Conservation (phyloP, 2,888 invertebrate genomes). For the Podabrus alpinus region DNA sequence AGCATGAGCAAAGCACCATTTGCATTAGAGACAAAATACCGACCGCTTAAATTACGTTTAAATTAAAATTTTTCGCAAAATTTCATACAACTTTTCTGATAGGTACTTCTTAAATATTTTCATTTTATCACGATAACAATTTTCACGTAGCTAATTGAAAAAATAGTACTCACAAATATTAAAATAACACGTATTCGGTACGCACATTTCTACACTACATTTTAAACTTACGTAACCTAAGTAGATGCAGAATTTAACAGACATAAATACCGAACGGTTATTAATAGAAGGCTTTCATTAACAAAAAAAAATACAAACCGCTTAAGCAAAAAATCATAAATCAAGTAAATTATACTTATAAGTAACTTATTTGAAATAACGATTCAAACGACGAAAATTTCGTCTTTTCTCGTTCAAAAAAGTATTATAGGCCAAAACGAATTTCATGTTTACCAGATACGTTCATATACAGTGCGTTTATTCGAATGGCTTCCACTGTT, state of each 20-base stretch:
- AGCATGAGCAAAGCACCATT: slow-evolving; percentile 36
- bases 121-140: background rate
- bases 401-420: background rate
- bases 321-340: background rate
- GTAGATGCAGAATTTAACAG: slow-evolving; percentile 3
- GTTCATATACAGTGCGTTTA: background rate
- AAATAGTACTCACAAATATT: slow-evolving; percentile 4
- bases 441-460: background rate
- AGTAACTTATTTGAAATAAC: background rate
- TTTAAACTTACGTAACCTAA: slow-evolving; percentile 23
- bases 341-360: background rate
- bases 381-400: background rate
- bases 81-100: background rate
- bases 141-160: slow-evolving; percentile 1
- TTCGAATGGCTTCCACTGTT: background rate
- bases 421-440: background rate
- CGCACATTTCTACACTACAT: slow-evolving; percentile 17
- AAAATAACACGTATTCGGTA: slow-evolving; percentile 3
- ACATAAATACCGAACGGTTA: slow-evolving; percentile 13
- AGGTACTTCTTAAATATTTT: slow-evolving; percentile 4
- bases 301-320: slow-evolving; percentile 10
- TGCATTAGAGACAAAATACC: slow-evolving; percentile 20
- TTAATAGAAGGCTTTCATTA: slow-evolving; percentile 21
- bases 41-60: background rate
- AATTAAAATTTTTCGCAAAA: background rate